These are phyloP conservation scores for Pluvianellus socialis DNA, from an alignment of 2,113 vertebrate species.

Conservation along the genomic window DNA sequence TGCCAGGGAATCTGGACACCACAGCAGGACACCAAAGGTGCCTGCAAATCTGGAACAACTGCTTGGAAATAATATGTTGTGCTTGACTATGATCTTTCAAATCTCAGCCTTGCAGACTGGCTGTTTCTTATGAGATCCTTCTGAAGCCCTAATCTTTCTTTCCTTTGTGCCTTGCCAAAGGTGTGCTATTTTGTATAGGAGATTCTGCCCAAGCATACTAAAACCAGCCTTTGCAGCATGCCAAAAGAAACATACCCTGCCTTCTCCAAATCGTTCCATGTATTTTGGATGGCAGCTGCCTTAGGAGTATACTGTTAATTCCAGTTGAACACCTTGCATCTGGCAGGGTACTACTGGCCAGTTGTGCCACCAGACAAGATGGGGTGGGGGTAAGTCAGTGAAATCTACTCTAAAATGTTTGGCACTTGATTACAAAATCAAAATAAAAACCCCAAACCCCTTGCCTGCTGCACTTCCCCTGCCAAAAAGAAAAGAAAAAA, in stretches of 20 bases:
- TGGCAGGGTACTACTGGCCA: neutral
- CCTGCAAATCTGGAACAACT: constrained; percentile 21
- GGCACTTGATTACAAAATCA: neutral
- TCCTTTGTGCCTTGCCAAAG: neutral
- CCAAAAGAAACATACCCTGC: neutral
- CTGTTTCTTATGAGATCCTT: neutral
- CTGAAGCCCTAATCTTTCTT: neutral
- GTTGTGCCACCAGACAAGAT: neutral
- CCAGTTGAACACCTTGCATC: neutral
- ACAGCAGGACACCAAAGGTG: neutral
- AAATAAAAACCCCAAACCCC: neutral
- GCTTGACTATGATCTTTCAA: constrained; percentile 18
- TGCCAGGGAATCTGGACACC: constrained; percentile 30
- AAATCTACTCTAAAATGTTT: neutral
- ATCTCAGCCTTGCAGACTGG: neutral
- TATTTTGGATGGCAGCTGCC: neutral
- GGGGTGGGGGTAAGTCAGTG: neutral
- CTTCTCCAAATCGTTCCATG: neutral
- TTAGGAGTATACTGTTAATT: neutral
- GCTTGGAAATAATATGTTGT: neutral
- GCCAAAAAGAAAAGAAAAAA: fast-evolving
- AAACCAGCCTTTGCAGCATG: neutral
- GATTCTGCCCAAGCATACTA: neutral
- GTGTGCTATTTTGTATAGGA: neutral
- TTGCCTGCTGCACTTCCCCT: neutral